These are phyloP conservation scores for Oreotrochilus melanogaster DNA, from an alignment of 2,113 vertebrate genomes.

Conservation along the genomic window DNA sequence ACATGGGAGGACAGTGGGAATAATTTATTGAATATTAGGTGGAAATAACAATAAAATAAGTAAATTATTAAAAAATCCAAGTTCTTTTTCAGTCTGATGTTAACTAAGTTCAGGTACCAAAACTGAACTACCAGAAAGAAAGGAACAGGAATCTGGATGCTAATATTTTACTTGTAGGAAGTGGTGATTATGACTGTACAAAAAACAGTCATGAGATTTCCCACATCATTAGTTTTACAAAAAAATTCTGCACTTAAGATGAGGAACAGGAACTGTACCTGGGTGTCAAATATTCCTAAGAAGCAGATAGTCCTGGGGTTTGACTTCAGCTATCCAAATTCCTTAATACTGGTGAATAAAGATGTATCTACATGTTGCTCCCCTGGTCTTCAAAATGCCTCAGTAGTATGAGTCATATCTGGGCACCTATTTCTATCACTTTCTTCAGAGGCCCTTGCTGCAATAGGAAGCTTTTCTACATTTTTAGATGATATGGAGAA, in stretches of 20 bases:
- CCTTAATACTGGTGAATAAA: background rate
- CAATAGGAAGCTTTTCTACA: background rate
- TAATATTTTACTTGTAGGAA: background rate
- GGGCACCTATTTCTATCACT: fast-evolving
- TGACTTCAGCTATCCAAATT: background rate
- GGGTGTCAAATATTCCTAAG: background rate
- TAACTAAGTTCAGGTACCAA: background rate
- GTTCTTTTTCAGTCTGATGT: background rate
- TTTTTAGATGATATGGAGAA: background rate
- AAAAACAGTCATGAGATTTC: background rate
- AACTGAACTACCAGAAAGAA: background rate
- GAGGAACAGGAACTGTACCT: background rate
- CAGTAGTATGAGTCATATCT: background rate
- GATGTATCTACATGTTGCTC: background rate
- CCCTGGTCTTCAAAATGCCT: background rate
- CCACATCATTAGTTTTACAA: background rate
- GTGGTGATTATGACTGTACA: background rate
- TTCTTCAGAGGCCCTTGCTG: background rate
- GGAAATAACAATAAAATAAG: background rate
- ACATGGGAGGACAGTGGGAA: background rate
- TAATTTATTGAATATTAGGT: background rate
- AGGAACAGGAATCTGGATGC: background rate
- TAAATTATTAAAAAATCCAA: background rate
- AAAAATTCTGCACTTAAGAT: background rate
- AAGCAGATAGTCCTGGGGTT: background rate